These are phyloP conservation scores for Menura novaehollandiae DNA, from an alignment of 2,113 vertebrate species.

Conservation along the genomic window DNA sequence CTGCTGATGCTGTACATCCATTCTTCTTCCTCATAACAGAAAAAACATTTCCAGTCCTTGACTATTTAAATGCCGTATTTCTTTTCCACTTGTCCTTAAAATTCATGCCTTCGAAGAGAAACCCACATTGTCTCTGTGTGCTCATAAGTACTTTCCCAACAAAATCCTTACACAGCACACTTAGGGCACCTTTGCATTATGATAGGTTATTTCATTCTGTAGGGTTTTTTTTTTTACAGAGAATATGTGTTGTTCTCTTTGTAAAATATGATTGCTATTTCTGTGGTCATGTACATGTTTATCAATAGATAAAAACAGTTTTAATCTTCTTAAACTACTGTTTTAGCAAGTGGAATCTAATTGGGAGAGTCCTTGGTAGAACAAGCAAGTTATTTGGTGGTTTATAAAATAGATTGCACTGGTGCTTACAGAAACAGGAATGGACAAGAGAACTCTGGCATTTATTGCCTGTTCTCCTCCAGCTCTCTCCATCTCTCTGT, in stretches of 20 bases:
- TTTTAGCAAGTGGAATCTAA: constrained; percentile 12
- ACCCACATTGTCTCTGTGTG: background rate
- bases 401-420: background rate
- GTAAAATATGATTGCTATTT: background rate
- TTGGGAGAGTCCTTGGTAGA: background rate
- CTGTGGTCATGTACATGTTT: background rate
- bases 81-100: background rate
- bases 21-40: background rate
- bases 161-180: background rate
- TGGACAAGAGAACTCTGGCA: constrained; percentile 4
- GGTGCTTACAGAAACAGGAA: background rate
- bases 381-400: background rate
- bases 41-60: background rate
- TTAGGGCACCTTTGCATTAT: background rate
- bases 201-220: background rate
- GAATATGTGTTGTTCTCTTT: background rate
- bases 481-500: background rate
- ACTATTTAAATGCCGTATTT: background rate
- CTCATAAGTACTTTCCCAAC: background rate
- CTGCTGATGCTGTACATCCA: background rate
- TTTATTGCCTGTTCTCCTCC: constrained; percentile 45
- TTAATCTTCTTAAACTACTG: background rate
- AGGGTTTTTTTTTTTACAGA: background rate
- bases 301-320: constrained; percentile 8
- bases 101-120: background rate